Conservation (phyloP, 2,888 invertebrate genomes). For the Rhamphomyia laevipes region DNA sequence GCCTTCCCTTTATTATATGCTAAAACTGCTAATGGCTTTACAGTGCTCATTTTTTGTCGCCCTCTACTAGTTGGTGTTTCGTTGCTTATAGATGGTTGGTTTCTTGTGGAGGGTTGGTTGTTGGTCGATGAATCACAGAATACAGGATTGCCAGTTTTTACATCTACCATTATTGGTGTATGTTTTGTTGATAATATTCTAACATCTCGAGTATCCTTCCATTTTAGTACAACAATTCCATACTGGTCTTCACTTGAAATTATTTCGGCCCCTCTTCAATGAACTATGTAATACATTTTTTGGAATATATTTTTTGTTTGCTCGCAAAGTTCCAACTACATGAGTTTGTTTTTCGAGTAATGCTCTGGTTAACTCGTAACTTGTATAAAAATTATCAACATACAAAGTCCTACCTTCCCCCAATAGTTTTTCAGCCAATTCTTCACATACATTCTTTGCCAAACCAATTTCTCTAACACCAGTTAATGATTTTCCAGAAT, state of each 20-base stretch:
- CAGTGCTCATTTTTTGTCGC: constrained; percentile 6
- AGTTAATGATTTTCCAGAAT: constrained; percentile 7
- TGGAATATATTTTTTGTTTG: constrained; percentile 8
- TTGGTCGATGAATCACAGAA: constrained; percentile 6
- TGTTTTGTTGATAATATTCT: constrained; percentile 25
- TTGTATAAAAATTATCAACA: background rate
- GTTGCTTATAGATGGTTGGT: constrained; percentile 9
- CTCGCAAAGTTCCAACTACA: constrained; percentile 10
- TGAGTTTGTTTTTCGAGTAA: constrained; percentile 1
- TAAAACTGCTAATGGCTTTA: constrained; percentile 20
- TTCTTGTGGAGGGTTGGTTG: constrained; percentile 10
- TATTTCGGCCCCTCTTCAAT: constrained; percentile 15
- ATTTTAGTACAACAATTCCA: constrained; percentile 24
- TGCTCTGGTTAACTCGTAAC: constrained; percentile 4
- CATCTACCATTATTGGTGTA: constrained; percentile 18
- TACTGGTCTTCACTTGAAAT: constrained; percentile 21
- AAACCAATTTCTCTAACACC: constrained; percentile 10
- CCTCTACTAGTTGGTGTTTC: background rate
- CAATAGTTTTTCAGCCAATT: background rate
- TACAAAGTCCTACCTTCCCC: constrained; percentile 3
- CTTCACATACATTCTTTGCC: constrained; percentile 7
- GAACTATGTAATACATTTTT: constrained; percentile 10
- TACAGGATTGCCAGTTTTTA: background rate
- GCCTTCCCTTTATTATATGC: constrained; percentile 24
- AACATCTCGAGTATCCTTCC: constrained; percentile 24